Evolutionary conservation across 2,113 vertebrate species (phyloP).

Genomic region (Eonycteris spelaea): DNA sequence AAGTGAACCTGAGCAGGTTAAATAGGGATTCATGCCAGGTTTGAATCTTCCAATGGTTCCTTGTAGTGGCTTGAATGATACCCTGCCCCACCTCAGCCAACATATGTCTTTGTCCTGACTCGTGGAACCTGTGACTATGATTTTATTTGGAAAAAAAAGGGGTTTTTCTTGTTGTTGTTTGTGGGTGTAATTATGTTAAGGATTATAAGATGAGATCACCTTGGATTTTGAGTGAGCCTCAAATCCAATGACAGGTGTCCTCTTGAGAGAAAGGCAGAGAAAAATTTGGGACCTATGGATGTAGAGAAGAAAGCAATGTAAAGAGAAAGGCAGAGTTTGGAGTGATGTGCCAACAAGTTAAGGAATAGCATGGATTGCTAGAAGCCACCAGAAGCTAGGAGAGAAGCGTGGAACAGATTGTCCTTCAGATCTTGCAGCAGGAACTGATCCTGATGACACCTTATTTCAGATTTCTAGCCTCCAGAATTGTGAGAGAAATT

Average conservation of each 20-base stretch:
- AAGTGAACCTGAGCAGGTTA: not conserved
- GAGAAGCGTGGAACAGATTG: not conserved
- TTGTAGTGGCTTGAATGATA: not conserved
- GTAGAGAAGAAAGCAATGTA: not conserved
- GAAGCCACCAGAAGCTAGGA: not conserved
- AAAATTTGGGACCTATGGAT: not conserved
- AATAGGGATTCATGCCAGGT: not conserved
- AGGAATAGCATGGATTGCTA: not conserved
- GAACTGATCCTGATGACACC: not conserved
- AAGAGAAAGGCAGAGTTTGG: not conserved
- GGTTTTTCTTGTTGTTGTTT: not conserved
- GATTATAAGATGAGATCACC: not conserved
- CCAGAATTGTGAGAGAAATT: not conserved
- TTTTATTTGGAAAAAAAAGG: conserved; percentile 13
- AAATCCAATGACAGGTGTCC: not conserved
- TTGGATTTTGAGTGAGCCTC: not conserved
- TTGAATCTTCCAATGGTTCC: not conserved
- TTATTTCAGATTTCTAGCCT: not conserved
- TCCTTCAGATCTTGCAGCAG: too few relatives aligned
- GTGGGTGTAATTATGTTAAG: not conserved
- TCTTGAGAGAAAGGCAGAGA: not conserved
- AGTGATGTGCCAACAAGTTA: not conserved
- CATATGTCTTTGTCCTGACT: not conserved
- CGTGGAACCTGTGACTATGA: not conserved
- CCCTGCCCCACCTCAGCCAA: fast-evolving